Evolutionary conservation across 2,797 vertebrate genomes (phyloP).

Genomic region (Spheniscus humboldti): DNA sequence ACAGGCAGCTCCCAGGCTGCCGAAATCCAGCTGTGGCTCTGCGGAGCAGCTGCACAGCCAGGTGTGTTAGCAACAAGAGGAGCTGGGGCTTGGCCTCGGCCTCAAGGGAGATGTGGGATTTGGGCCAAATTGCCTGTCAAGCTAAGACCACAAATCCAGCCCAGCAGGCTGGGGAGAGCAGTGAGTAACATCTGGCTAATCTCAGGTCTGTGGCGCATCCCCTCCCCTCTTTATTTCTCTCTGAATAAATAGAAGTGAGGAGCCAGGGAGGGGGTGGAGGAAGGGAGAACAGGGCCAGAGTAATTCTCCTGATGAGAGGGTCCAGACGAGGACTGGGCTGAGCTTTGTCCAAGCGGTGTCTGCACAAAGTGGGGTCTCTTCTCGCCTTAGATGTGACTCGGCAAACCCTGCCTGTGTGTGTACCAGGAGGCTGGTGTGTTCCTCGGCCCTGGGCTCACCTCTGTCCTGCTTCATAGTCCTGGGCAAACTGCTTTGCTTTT

Average conservation of each 20-base stretch:
- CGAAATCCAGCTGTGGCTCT: not conserved
- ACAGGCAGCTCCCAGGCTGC: not conserved
- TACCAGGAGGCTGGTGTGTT: not conserved
- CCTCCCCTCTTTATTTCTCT: not conserved
- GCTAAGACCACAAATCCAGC: not conserved
- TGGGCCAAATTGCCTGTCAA: not conserved
- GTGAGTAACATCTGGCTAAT: not conserved
- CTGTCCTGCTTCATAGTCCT: not conserved
- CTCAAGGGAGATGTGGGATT: not conserved
- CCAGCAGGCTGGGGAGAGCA: not conserved
- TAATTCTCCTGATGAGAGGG: not conserved
- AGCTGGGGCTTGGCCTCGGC: not conserved
- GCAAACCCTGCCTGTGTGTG: not conserved
- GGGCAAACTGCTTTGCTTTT: not conserved
- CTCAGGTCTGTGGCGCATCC: not conserved
- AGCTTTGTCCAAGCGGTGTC: not conserved
- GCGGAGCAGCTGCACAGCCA: not conserved
- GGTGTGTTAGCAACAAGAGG: not conserved
- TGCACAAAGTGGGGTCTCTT: not conserved
- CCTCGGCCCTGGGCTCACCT: not conserved
- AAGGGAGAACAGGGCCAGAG: not conserved
- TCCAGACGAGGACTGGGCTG: not conserved
- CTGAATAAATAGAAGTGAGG: not conserved
- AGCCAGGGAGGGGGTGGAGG: not conserved
- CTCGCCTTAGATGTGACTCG: rapidly evolving